Evolutionary conservation across 1,140 invertebrate species (phyloP).

Genomic region (Achatina immaculata): DNA sequence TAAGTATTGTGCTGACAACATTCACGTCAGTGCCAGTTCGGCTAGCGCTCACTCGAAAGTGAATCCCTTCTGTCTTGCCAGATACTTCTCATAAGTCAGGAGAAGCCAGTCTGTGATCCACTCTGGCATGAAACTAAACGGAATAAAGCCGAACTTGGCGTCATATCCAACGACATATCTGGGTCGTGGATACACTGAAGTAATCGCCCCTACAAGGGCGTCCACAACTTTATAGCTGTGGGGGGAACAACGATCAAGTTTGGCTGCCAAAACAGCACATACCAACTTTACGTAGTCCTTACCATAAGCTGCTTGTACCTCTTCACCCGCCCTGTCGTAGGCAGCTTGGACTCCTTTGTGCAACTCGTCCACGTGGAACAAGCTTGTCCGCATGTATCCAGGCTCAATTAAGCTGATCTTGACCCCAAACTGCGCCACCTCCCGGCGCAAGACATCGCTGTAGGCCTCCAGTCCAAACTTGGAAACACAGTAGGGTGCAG

Average conservation of each 20-base stretch:
- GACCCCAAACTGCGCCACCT: slow-evolving; percentile 67
- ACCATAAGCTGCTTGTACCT: too few relatives aligned
- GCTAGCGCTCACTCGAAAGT: too few relatives aligned
- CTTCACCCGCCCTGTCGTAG: too few relatives aligned
- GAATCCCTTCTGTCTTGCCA: too few relatives aligned
- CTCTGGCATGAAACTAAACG: not conserved
- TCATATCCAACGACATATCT: slow-evolving; percentile 12
- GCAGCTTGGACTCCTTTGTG: too few relatives aligned
- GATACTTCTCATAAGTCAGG: not conserved
- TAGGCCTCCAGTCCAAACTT: slow-evolving; percentile 53
- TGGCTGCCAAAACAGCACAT: too few relatives aligned
- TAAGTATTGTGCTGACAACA: too few relatives aligned
- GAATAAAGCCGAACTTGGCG: not conserved
- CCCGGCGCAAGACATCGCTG: slow-evolving; percentile 57
- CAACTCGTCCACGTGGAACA: not conserved
- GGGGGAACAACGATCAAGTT: too few relatives aligned
- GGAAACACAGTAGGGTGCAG: slow-evolving; percentile 41
- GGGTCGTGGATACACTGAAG: not conserved
- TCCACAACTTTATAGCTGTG: not conserved
- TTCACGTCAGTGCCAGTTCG: too few relatives aligned
- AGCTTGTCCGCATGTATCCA: slow-evolving; percentile 55
- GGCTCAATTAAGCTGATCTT: slow-evolving; percentile 63
- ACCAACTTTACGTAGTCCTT: too few relatives aligned
- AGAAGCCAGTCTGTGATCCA: not conserved
- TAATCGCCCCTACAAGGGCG: not conserved